Evolutionary conservation across 2,113 vertebrate genomes (phyloP), one percentile per base, ranked within the genome.

Genomic region (Vulpes ferrilata): DNA sequence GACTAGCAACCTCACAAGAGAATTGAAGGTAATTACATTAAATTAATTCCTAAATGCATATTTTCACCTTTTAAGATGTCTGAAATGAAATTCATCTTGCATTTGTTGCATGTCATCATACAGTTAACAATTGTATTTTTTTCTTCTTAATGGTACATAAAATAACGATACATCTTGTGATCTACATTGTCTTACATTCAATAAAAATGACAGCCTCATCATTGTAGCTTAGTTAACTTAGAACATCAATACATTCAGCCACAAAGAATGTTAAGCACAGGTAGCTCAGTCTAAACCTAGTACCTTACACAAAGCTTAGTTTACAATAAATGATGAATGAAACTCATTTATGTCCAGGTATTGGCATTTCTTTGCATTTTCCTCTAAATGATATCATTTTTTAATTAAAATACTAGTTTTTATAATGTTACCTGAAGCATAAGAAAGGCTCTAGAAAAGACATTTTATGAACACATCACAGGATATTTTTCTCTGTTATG

Each of bases 351-450:
- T 65, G 35, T 11, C 4, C 7, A 67, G 22, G 1, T 35, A 80
- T 53, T 82, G 48, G 5, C 3, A 84, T 79, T 84, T 90, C 23
- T 92, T 95, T 64, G 3, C 20, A 55, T 91, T 88, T 95, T 69
- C 30, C 20, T 81, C 55, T 79, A 89, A 96, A 95, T 92, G 16
- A 51, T 15, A 81, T 65, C 0, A n/a, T 67, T 82, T n/a, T 90
- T 53, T 0, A 97, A 93, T 94, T 5, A 80, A 91, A 82, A 76
- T 92, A 78, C 30, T 81, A 7, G 23, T 67, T 96, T 93, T 90
- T 71, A 59, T 84, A 32, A 53, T 88, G 15, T 25, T 67, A 65
- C 25, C 62, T 78, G 35, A 93, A 96, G 35, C 30, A 64, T 48
- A 88, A 93, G 64, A 67, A 35, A 91, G 16, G 2, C 32, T 88